Base-by-base conservation (phyloP, 2,797 vertebrate species). In the Spatula versicolor region DNA sequence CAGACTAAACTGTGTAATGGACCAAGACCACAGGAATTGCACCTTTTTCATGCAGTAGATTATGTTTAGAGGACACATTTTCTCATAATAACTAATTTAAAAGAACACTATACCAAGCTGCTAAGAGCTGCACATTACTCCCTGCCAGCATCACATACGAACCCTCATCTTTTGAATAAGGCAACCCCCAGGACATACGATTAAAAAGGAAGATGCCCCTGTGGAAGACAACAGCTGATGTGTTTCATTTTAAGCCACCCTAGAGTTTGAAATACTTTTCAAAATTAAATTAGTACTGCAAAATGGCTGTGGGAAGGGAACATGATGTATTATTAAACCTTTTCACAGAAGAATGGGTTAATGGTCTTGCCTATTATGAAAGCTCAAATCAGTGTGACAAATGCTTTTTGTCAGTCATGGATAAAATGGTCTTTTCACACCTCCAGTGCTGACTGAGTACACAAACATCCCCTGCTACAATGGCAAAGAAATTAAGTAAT, bases 251-350 rank as follows among this genome's bases (percentile, higher is more conserved):
- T 37, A 91, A 82, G 25, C 22, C 48, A 62, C 9, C 55, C 25
- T 56, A 62, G 33, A 85, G 41, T 64, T 35, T 62, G 33, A 87
- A 90, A 85, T n/a, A 62, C 46, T 87, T 79, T 25, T 79, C 41
- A 83, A 71, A 94, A 95, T 92, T 55, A 62, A 92, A 79, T 46
- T 84, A 80, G 72, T 92, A 75, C 72, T 83, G 77, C 71, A 93
- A 69, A 46, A 45, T 74, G 58, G 6, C n/a, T 93, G 69, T 59
- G 46, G 41, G 68, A 86, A 86, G 62, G 54, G 71, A 80, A 95
- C 76, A 81, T 75, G 30, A 85, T 76, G 80, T 48, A 52, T 89
- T 73, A 79, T 81, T 94, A 83, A 78, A 91, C 54, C 58, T 89
- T 86, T 69, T 74, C 66, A 74, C 54, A 86, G 43, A 3, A 93